These are phyloP conservation scores for Sogatella furcifera DNA, from an alignment of 1,140 invertebrate species.

Conservation along the genomic window DNA sequence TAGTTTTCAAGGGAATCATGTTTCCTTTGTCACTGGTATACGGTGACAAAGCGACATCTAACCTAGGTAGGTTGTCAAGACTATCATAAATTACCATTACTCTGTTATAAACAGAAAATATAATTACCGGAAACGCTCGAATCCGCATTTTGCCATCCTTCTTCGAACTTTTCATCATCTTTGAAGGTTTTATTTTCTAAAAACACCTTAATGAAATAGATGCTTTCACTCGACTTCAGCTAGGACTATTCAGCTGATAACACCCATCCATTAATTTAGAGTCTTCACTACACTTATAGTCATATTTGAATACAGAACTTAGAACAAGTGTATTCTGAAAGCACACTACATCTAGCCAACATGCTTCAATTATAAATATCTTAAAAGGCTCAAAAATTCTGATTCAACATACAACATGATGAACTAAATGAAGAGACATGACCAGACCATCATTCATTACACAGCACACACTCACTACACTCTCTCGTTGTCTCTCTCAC, in stretches of 20 bases:
- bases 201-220: neutral
- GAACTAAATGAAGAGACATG: too few species aligned
- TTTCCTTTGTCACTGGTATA: neutral
- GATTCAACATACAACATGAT: too few species aligned
- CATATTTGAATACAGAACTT: too few species aligned
- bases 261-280: neutral
- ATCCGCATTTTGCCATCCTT: constrained; percentile 95
- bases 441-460: too few species aligned
- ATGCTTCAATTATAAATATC: too few species aligned
- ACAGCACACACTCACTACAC: too few species aligned
- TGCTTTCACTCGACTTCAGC: constrained; percentile 11
- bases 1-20: neutral
- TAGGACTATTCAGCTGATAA: constrained; percentile 11
- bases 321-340: too few species aligned
- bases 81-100: neutral
- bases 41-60: neutral
- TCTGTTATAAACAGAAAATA: constrained; percentile 3
- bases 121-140: constrained; percentile 88
- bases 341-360: too few species aligned
- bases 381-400: too few species aligned
- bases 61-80: neutral
- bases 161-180: constrained; percentile 66
- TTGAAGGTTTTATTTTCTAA: neutral
- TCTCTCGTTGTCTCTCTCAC: too few species aligned
- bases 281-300: too few species aligned